Evolutionary conservation across 2,113 vertebrate species (phyloP), one percentile per base, ranked within the genome.

Genomic region (Chlamydotis undulata): DNA sequence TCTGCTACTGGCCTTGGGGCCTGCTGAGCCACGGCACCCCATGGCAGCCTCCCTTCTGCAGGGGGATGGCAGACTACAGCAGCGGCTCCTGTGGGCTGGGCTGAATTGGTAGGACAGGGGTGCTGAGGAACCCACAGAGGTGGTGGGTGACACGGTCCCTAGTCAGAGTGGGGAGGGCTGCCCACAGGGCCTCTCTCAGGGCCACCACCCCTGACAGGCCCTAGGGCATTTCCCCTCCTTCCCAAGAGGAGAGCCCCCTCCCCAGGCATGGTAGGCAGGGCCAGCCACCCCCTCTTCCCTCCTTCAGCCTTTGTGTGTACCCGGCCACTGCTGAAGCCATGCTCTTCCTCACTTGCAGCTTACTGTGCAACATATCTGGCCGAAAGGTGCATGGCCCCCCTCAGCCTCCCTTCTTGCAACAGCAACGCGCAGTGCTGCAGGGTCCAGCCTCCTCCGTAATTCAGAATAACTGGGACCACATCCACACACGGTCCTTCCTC

Each of bases 261-360:
- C 23, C 14, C 56, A 10, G 39, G 31, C 61, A 61, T 1, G 2
- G 22, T 25, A 26, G 16, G 25, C 29, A 41, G n/a, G 53, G 9
- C 13, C 4, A 12, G 37, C 4, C 11, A 4, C 31, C 22, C 29
- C 18, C 11, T 86, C 19, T 61, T 61, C 43, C 25, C 8, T 69
- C 45, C n/a, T 73, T 53, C 19, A 29, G 45, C n/a, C 39, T 41
- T 24, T 39, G 12, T 2, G 1, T 4, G 9, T 9, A 5, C 33
- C 5, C 0, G 29, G 43, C 3, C 0, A 3, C 55, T 1, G 2
- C 31, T 3, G 0, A 67, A 60, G 12, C 33, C 25, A 22, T 18
- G 12, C 24, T 31, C 24, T 25, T 21, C 19, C 31, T 61, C 76
- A 5, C 25, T 15, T 50, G 28, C 59, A n/a, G 14, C 25, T 35